phyloP scores from a whole-genome alignment of 2,888 invertebrate genomes.

The Athrips mouffetella region DNA sequence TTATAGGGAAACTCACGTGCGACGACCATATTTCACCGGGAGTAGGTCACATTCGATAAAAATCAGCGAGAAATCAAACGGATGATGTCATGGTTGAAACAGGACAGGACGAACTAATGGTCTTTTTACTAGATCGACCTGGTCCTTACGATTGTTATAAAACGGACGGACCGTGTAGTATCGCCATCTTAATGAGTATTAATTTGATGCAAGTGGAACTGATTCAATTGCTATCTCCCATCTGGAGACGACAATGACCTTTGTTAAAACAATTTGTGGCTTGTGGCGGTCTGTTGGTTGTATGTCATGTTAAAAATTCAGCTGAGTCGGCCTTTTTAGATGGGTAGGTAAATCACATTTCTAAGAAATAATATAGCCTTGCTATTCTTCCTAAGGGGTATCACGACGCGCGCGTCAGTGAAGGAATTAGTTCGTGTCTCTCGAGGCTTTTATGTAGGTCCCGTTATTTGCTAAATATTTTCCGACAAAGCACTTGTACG shows the following conservation, averaged over 20 bases:
- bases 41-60: conserved; percentile 32
- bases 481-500: not conserved
- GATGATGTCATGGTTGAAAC: conserved; percentile 47
- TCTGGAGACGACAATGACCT: conserved; percentile 68
- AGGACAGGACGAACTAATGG: conserved; percentile 47
- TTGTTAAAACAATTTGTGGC: conserved; percentile 47
- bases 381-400: not conserved
- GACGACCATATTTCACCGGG: conserved; percentile 19
- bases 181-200: conserved; percentile 59
- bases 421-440: conserved; percentile 9
- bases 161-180: conserved; percentile 42
- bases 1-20: not conserved
- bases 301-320: conserved; percentile 30
- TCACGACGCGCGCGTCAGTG: conserved; percentile 2
- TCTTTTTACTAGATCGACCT: conserved; percentile 37
- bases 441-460: not conserved
- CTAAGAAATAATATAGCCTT: conserved; percentile 6
- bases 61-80: conserved; percentile 40
- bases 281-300: conserved; percentile 34
- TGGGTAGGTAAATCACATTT: conserved; percentile 14
- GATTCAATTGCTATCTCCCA: conserved; percentile 75
- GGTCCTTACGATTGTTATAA: conserved; percentile 32
- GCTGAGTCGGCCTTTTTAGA: conserved; percentile 24
- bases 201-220: conserved; percentile 75
- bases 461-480: not conserved